Base-by-base conservation (phyloP, 2,113 vertebrate species). In the Ictalurus punctatus region DNA sequence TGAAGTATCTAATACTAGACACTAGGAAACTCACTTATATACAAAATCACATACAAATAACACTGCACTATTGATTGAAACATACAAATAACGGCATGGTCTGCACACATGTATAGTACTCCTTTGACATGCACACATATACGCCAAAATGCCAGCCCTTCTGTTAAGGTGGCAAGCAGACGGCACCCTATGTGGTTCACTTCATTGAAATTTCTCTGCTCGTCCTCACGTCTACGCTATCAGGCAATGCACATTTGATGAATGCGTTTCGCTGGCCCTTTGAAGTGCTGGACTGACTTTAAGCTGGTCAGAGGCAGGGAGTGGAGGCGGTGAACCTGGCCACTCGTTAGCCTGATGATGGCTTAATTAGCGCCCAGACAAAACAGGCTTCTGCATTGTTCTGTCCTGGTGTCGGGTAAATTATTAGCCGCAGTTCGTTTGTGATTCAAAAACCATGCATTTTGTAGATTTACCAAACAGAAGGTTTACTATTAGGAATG, bases 121-220 rank as follows among this genome's bases (percentile, higher is more conserved):
- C 6, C 78, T 58, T 37, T 76, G 56, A 63, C 69, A 25, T 78
- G 69, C n/a, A 74, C 61, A 86, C n/a, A 25, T 30, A 85, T 12
- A 21, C 34, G 67, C 34, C 87, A 87, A 63, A 74, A 86, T 58
- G 61, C 27, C 23, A 48, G 81, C 30, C 74, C 27, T 27, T 44
- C 52, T 78, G 81, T 71, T 25, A 58, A 54, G 23, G 73, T 12
- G 48, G 25, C 17, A 30, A 54, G 67, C 25, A 71, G 44, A 30
- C 54, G 86, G 90, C 67, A 58, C 86, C 80, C 87, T 88, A 89
- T 92, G 91, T 79, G 88, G 87, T 92, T 78, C 82, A 76, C 84
- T 92, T 92, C 84, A 69, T 93, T 94, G 92, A 81, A 92, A 93
- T 94, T 93, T 93, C 85, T 93, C 92, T 87, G 90, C 90, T 83